phyloP scores from a whole-genome alignment of 2,797 vertebrate genomes.

The Poecilia velifera region DNA sequence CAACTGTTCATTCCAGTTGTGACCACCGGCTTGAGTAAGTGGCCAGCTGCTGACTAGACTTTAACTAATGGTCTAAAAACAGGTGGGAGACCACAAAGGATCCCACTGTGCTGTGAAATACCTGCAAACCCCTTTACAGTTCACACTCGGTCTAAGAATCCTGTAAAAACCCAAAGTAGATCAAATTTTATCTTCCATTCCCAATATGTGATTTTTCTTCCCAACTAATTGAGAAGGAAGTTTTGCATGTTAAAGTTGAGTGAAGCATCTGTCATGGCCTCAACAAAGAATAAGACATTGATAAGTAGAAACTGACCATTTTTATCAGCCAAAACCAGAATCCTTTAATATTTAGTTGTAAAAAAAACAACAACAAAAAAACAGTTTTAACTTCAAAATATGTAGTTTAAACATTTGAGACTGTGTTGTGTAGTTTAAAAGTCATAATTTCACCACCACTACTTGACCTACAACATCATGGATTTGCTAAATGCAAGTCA shows the following conservation, averaged over 20 bases:
- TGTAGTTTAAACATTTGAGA: neutral
- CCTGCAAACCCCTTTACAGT: slow-evolving; percentile 49
- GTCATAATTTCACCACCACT: neutral
- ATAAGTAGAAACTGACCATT: neutral
- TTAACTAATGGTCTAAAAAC: slow-evolving; percentile 69
- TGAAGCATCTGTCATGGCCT: neutral
- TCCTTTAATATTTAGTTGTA: neutral
- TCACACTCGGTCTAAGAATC: slow-evolving; percentile 19
- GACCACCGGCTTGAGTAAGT: slow-evolving; percentile 68
- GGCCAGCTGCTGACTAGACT: slow-evolving; percentile 65
- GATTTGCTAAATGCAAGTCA: slow-evolving; percentile 22
- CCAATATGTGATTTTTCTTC: neutral
- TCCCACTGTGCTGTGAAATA: slow-evolving; percentile 71
- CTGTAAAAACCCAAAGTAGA: slow-evolving; percentile 11
- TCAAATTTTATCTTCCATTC: neutral
- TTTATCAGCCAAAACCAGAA: neutral
- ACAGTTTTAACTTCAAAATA: neutral
- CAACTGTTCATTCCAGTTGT: slow-evolving; percentile 62
- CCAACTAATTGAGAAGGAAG: neutral
- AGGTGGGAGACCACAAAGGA: slow-evolving; percentile 81
- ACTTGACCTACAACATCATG: slow-evolving; percentile 11
- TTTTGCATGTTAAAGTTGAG: neutral
- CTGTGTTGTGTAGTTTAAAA: neutral
- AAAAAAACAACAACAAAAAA: no score
- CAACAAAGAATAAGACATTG: neutral